Base-by-base conservation (phyloP, 2,888 invertebrate species). In the Morpho helenor region DNA sequence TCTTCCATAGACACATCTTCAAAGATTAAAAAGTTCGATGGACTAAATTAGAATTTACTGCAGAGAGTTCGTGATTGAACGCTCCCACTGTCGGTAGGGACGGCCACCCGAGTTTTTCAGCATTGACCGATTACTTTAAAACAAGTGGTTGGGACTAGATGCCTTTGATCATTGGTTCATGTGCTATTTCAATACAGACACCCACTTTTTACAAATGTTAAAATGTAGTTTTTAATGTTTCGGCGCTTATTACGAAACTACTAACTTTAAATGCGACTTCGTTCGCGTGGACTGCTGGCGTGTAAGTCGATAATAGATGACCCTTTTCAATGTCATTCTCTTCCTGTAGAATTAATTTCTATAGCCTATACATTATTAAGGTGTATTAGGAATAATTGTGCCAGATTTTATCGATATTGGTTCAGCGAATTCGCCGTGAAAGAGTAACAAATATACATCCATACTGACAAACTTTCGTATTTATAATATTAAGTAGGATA, bases 121-220 rank as follows among this genome's bases (percentile, higher is more conserved):
- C 31, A 43, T 57, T 55, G 50, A 56, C 58, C 49, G 60, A 54
- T 51, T 31, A 49, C 56, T 59, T 56, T 52, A 57, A 55, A 46
- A 43, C 54, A 9, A 10, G 66, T 64, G 65, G 64, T 66, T 56
- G 59, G 57, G 63, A 64, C 57, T 50, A 51, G 49, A 52, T 42
- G 51, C 60, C 79, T 84, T 83, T 84, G 82, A 82, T 80, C 74
- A 55, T 56, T 56, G 39, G 42, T 48, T 46, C 52, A 39, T 42
- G 47, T 53, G 16, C 16, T 23, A 59, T 39, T 41, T 40, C 40
- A 22, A 23, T 22, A 8, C 31, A 22, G 22, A 22, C 23, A 43
- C 22, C 22, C 41, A 41, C 9, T 42, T 39, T 7, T 52, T 39
- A 43, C 39, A 31, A 42, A 22, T 22, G 51, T 23, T 31, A 42